phyloP scores from a whole-genome alignment of 2,888 invertebrate genomes.

The Lacanobia oleracea region DNA sequence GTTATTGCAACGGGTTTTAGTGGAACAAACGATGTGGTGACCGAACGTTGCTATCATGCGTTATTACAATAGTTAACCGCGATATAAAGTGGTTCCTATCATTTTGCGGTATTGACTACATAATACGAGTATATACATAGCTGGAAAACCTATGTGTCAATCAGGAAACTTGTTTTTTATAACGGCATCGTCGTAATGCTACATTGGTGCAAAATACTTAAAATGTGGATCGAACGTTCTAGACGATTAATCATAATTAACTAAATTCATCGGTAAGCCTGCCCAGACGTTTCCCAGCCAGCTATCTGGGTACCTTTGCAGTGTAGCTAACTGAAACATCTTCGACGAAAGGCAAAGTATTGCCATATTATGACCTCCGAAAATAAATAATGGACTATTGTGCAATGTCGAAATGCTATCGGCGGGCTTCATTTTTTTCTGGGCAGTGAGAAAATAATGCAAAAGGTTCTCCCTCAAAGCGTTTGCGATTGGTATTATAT shows the following conservation, averaged over 20 bases:
- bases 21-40: constrained; percentile 38
- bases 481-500: constrained; percentile 47
- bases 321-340: background rate
- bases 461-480: constrained; percentile 7
- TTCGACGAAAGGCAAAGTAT: background rate
- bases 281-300: background rate
- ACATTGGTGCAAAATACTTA: background rate
- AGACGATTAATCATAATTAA: background rate
- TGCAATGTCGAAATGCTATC: background rate
- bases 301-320: background rate
- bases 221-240: constrained; percentile 1
- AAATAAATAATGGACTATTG: background rate
- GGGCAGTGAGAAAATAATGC: constrained; percentile 11
- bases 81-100: constrained; percentile 34
- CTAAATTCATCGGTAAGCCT: background rate
- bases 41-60: constrained; percentile 36
- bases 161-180: constrained; percentile 26
- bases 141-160: constrained; percentile 11
- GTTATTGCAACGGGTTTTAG: constrained; percentile 31
- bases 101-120: constrained; percentile 22
- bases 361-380: background rate
- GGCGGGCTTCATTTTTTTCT: background rate
- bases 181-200: constrained; percentile 15
- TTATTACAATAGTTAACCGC: constrained; percentile 46
- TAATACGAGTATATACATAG: constrained; percentile 45